phyloP scores from a whole-genome alignment of 2,888 invertebrate species.

The Eutolmus rufibarbis region DNA sequence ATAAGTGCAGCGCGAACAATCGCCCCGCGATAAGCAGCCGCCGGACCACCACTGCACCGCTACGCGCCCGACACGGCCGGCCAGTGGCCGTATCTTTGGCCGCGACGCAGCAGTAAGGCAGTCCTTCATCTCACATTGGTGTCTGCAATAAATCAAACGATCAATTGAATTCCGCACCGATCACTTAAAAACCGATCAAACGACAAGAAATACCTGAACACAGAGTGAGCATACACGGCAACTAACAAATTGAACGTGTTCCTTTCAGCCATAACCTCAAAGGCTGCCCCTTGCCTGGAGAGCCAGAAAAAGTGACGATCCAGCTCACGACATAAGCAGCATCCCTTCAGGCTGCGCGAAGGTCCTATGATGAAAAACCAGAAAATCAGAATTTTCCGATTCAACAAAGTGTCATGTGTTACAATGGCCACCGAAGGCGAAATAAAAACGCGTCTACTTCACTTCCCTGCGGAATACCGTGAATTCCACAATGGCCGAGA shows the following conservation, averaged over 20 bases:
- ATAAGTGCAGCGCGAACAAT: conserved; percentile 26
- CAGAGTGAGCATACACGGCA: conserved; percentile 47
- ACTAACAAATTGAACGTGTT: conserved; percentile 44
- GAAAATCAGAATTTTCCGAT: conserved; percentile 39
- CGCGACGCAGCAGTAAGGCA: not conserved
- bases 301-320: not conserved
- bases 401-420: conserved; percentile 35
- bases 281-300: conserved; percentile 7
- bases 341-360: not conserved
- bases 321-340: not conserved
- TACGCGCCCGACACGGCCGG: not conserved
- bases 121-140: conserved; percentile 1
- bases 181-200: conserved; percentile 51
- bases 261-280: not conserved
- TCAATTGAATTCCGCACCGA: conserved; percentile 61
- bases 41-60: not conserved
- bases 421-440: not conserved
- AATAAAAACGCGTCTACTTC: conserved; percentile 29
- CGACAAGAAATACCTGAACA: conserved; percentile 45
- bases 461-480: conserved; percentile 49
- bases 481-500: conserved; percentile 51
- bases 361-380: not conserved
- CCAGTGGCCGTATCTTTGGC: not conserved
- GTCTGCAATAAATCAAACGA: conserved; percentile 60
- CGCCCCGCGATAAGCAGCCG: not conserved